These are phyloP conservation scores for Drosophila navojoa DNA, from an alignment of 1,140 invertebrate species.

Conservation along the genomic window DNA sequence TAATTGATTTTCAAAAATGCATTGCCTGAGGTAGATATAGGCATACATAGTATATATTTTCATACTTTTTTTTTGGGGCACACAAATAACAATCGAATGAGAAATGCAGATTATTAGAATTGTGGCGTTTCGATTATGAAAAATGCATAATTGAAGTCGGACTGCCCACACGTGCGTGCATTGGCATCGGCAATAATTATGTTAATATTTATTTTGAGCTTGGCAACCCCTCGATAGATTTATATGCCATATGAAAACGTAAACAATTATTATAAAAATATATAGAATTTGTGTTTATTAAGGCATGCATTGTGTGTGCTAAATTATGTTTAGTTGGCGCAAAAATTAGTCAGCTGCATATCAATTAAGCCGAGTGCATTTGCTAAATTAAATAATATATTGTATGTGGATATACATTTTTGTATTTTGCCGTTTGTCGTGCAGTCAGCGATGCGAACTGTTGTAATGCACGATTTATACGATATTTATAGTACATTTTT, in stretches of 20 bases:
- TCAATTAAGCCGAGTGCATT: slow-evolving; percentile 62
- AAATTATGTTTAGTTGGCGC: slow-evolving; percentile 47
- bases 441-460: not conserved
- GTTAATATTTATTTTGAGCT: slow-evolving; percentile 45
- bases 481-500: slow-evolving; percentile 60
- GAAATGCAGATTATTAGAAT: slow-evolving; percentile 41
- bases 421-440: slow-evolving; percentile 51
- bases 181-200: slow-evolving; percentile 41
- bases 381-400: slow-evolving; percentile 60
- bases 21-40: not conserved
- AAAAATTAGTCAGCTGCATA: slow-evolving; percentile 48
- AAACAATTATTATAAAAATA: slow-evolving; percentile 51
- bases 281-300: slow-evolving; percentile 75
- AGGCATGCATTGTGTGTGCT: slow-evolving; percentile 69
- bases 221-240: slow-evolving; percentile 25
- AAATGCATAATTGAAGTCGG: slow-evolving; percentile 38
- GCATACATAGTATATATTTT: not conserved
- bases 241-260: slow-evolving; percentile 18
- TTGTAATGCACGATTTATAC: slow-evolving; percentile 30
- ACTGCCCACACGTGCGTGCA: slow-evolving; percentile 23
- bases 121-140: slow-evolving; percentile 10
- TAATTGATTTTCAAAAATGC: slow-evolving; percentile 44
- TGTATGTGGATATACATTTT: slow-evolving; percentile 48
- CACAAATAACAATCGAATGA: slow-evolving; percentile 24
- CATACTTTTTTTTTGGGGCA: too few relatives aligned